Percentiles rank a stretch among this genome's conserved stretches.
Evolutionary conservation across 2,113 vertebrate genomes (phyloP).

Genomic region (Illadopsis cleaveri): DNA sequence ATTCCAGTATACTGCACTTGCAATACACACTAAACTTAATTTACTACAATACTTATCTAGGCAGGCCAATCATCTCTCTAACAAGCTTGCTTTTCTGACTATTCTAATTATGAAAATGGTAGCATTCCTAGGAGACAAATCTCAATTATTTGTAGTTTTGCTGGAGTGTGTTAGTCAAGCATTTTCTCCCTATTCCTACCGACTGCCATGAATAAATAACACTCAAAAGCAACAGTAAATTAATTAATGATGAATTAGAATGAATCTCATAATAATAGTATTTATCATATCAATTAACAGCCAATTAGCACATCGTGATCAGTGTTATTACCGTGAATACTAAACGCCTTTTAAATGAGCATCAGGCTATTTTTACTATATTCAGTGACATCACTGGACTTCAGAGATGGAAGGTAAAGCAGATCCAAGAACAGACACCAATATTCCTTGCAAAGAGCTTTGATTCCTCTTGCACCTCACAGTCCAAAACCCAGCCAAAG

Average conservation of each 20-base stretch:
- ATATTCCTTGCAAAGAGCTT: not conserved
- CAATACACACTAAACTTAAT: conserved; percentile 42
- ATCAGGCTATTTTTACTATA: not conserved
- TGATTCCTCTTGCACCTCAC: not conserved
- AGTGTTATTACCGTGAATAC: conserved; percentile 51
- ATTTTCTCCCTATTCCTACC: conserved; percentile 36
- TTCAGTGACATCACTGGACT: not conserved
- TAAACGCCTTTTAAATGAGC: conserved; percentile 32
- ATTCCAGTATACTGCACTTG: not conserved
- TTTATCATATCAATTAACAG: conserved; percentile 64
- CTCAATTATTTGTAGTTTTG: conserved; percentile 66
- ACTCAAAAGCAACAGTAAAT: conserved; percentile 67
- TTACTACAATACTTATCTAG: conserved; percentile 20
- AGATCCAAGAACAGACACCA: not conserved
- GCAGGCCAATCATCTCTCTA: conserved; percentile 33
- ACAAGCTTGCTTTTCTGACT: conserved; percentile 45
- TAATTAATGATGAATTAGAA: conserved; percentile 71
- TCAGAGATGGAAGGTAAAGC: not conserved
- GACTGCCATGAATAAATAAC: conserved; percentile 65
- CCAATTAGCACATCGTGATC: conserved; percentile 60
- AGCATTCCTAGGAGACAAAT: conserved; percentile 50
- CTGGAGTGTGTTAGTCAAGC: conserved; percentile 53
- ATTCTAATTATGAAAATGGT: conserved; percentile 46
- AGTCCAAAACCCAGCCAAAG: not conserved
- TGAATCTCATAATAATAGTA: conserved; percentile 70